Evolutionary conservation across 2,797 vertebrate genomes (phyloP), one percentile per base, ranked within the genome.

Genomic region (Leptodactylus fallax): DNA sequence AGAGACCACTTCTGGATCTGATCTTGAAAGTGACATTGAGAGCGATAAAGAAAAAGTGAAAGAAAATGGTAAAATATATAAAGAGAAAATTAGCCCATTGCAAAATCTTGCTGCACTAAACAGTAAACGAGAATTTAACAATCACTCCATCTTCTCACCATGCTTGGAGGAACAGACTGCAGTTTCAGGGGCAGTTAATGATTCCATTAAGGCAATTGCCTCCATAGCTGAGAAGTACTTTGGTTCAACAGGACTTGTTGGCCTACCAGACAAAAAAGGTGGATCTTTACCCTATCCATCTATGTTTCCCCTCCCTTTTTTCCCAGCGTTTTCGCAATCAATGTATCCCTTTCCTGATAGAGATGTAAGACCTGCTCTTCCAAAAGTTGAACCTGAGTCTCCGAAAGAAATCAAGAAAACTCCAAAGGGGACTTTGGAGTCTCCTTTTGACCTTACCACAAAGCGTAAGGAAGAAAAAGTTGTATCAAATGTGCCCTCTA

Each of bases 191-290:
- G 97, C 98, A 88, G 98, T 99, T 92, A 99, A 99, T 95, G 98
- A 99, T 97, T 99, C 98, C 94, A 99, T 99, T 95, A 99, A 99
- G 94, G 98, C 98, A 94, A 99, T 99, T 93, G 98, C 98, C 92
- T 99, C 98, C 92, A 99, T 99, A 94, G 98, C 98, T 91, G 98
- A 99, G 94, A 99, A 99, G 95, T 99, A 99, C 94, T 99, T 99
- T 96, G 98, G 98, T 94, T 98, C 98, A 88, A 96, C 98, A 90
- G 98, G 98, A 94, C 96, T 99, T 92, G 96, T 96, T 92, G 96
- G 97, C 91, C 96, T 99, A 91, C 98, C 98, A 94, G 97, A 98
- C 93, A 99, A 99, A 96, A 99, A 99, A 94, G 96, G 97, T 13
- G 96, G 96, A 90, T 93, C 97, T 87, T 94, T 99, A 95, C 97